Percentiles rank a stretch among this genome's conserved stretches.
Evolutionary conservation across 2,888 invertebrate species (phyloP).

Genomic region (Tenthredo notha): DNA sequence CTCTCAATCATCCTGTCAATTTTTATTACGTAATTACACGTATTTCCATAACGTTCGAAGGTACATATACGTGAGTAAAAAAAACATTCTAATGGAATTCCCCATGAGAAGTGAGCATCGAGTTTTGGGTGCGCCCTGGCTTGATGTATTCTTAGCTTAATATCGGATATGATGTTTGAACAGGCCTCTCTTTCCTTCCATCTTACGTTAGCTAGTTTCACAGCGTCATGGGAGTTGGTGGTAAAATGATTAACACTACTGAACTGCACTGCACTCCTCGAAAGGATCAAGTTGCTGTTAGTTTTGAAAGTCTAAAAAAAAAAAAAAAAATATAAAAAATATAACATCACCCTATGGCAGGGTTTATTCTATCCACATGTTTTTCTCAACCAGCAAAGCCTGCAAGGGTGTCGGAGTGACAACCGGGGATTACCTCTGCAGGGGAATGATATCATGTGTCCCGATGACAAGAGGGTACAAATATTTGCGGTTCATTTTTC

Average conservation of each 20-base stretch:
- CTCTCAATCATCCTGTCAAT: background rate
- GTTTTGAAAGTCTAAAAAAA: conserved; percentile 47
- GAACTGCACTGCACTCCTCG: conserved; percentile 16
- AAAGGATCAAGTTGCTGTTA: conserved; percentile 54
- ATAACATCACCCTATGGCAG: conserved; percentile 1
- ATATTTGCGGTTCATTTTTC: conserved; percentile 19
- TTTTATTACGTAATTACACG: background rate
- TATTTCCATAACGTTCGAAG: background rate
- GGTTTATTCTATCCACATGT: conserved; percentile 19
- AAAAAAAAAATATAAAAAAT: too few species aligned
- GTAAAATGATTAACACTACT: conserved; percentile 46
- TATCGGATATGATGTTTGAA: conserved; percentile 62
- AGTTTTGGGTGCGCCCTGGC: conserved; percentile 9
- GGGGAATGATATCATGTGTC: conserved; percentile 10
- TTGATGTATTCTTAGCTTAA: conserved; percentile 55
- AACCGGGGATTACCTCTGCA: conserved; percentile 7
- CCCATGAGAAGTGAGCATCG: background rate
- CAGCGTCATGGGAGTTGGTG: conserved; percentile 35
- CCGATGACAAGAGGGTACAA: conserved; percentile 39
- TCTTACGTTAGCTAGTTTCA: conserved; percentile 34
- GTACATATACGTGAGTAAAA: background rate
- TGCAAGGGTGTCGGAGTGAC: conserved; percentile 18
- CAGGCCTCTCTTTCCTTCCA: conserved; percentile 57
- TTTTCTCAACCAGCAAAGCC: background rate
- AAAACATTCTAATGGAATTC: background rate